Conservation (phyloP, 2,113 vertebrate species). For the Octodon degus region DNA sequence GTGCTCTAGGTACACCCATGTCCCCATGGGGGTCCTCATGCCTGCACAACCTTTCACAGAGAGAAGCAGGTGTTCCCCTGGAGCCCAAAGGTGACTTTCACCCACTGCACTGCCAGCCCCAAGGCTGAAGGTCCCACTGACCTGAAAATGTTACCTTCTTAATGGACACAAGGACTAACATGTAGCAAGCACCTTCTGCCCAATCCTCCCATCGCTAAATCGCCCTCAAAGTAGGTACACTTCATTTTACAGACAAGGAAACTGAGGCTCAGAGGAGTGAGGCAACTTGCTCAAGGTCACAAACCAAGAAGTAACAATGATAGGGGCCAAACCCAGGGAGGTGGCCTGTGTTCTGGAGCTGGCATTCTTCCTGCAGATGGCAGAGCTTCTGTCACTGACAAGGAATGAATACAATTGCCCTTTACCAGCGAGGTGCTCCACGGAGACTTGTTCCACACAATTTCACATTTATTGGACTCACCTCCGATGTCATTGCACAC, state of each 20-base stretch:
- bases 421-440: neutral
- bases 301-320: neutral
- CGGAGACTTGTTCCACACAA: neutral
- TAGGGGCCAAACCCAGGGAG: neutral
- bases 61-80: neutral
- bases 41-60: neutral
- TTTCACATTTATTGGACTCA: neutral
- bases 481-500: neutral
- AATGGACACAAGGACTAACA: neutral
- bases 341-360: neutral
- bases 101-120: neutral
- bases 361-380: neutral
- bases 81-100: neutral
- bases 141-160: neutral
- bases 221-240: neutral
- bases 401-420: neutral
- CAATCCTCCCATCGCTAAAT: neutral
- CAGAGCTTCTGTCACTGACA: neutral
- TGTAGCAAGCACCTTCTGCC: neutral
- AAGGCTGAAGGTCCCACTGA: neutral
- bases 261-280: conserved; percentile 4
- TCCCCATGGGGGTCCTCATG: rapidly evolving
- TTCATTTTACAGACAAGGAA: conserved; percentile 15
- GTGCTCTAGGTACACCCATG: neutral
- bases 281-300: neutral